These are phyloP conservation scores for Pionites leucogaster DNA, from an alignment of 2,113 vertebrate genomes.

Conservation along the genomic window DNA sequence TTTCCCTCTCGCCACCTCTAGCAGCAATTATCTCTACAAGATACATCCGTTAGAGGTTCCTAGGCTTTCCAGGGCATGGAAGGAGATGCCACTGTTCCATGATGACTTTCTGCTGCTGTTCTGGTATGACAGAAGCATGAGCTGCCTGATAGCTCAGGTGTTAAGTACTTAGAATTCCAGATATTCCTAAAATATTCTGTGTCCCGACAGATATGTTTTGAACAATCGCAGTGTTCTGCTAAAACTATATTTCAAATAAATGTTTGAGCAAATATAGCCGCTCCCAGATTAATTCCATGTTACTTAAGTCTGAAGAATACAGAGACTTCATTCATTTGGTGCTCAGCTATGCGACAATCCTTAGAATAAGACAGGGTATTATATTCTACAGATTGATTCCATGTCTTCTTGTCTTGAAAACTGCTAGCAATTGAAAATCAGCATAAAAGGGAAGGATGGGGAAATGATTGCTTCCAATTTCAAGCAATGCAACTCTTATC, in stretches of 20 bases:
- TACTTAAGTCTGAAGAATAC: not conserved
- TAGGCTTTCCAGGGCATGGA: not conserved
- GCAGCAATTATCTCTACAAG: not conserved
- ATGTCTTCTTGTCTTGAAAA: not conserved
- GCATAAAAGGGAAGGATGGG: not conserved
- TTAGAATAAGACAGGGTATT: not conserved
- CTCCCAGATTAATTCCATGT: not conserved
- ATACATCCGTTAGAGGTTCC: not conserved
- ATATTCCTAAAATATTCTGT: not conserved
- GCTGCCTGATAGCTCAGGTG: not conserved
- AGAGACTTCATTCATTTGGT: not conserved
- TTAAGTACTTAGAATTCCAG: not conserved
- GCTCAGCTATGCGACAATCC: not conserved
- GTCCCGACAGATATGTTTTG: not conserved
- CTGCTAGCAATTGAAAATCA: not conserved
- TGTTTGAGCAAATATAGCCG: not conserved
- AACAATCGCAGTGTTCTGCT: not conserved
- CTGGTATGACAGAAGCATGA: not conserved
- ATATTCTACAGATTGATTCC: not conserved
- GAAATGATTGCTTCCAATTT: slow-evolving; percentile 5
- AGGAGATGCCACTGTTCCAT: not conserved
- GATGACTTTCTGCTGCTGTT: not conserved
- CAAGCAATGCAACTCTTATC: not conserved
- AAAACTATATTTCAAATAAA: not conserved
- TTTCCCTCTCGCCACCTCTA: not conserved